Evolutionary conservation across 2,797 vertebrate genomes (phyloP).

Genomic region (Sylvilagus floridanus): DNA sequence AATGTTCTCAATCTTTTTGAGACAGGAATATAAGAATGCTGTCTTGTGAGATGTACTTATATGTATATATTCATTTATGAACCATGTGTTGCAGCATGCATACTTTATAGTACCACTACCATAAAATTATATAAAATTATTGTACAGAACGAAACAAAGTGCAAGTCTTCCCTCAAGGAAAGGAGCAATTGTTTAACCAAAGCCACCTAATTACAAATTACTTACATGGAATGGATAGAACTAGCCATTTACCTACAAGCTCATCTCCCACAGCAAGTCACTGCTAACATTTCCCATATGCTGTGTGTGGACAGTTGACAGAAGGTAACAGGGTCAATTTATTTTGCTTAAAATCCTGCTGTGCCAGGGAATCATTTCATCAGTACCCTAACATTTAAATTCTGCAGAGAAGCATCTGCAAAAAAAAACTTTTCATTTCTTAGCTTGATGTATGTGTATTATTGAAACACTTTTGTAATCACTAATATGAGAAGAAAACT

Average conservation of each 20-base stretch:
- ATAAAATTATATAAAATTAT: background rate
- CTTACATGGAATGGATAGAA: background rate
- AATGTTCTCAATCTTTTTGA: background rate
- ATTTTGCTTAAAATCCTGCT: background rate
- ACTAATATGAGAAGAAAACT: background rate
- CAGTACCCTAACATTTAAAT: background rate
- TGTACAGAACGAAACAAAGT: background rate
- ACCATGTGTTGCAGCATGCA: fast-evolving
- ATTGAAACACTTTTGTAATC: background rate
- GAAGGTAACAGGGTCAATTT: background rate
- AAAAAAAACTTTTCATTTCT: background rate
- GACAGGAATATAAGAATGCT: background rate
- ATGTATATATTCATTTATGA: background rate
- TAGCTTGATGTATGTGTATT: background rate
- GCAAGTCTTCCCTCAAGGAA: background rate
- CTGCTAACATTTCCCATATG: background rate
- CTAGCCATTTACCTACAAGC: background rate
- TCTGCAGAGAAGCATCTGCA: background rate
- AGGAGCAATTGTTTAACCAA: background rate
- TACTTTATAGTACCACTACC: background rate
- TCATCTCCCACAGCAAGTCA: background rate
- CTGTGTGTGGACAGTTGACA: background rate
- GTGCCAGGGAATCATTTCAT: background rate
- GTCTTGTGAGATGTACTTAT: background rate
- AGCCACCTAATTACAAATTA: background rate